A percentile compares a stretch with the other conserved stretches of the same genome.
phyloP scores from a whole-genome alignment of 2,888 invertebrate species.

The Oscheius sp. region DNA sequence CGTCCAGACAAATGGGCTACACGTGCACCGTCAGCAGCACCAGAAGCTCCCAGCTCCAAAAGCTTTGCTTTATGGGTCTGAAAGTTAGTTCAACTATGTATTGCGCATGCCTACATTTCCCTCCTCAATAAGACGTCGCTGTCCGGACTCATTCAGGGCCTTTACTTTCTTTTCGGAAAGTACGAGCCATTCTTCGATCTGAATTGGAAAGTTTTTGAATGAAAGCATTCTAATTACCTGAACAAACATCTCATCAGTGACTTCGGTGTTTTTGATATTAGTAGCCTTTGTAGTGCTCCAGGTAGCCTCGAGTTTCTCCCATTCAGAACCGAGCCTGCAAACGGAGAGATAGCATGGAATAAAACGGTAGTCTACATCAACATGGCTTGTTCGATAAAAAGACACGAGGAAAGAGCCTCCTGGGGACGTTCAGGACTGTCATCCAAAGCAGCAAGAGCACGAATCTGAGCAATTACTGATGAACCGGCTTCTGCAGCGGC shows the following conservation, averaged over 20 bases:
- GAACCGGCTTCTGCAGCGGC: constrained; percentile 83
- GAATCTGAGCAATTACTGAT: constrained; percentile 81
- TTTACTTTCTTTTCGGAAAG: constrained; percentile 54
- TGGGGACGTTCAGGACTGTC: constrained; percentile 79
- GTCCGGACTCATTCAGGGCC: constrained; percentile 56
- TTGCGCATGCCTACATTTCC: constrained; percentile 47
- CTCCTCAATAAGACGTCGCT: constrained; percentile 48
- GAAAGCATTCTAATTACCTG: constrained; percentile 1
- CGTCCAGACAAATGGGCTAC: constrained; percentile 54
- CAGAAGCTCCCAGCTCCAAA: constrained; percentile 28
- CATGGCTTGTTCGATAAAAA: constrained; percentile 75
- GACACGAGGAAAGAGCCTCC: constrained; percentile 76
- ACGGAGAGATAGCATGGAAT: not conserved
- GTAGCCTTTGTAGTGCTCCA: constrained; percentile 54
- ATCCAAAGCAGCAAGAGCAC: constrained; percentile 82
- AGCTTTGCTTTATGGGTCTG: constrained; percentile 31
- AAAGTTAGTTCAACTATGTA: not conserved
- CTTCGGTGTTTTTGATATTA: constrained; percentile 35
- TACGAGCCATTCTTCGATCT: constrained; percentile 56
- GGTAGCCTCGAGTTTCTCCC: constrained; percentile 62
- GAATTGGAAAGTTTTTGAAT: not conserved
- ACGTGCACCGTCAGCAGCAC: constrained; percentile 42
- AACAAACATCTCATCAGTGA: constrained; percentile 40
- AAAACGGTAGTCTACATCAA: constrained; percentile 51
- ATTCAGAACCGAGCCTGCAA: constrained; percentile 64